A percentile compares a stretch with the other conserved stretches of the same genome.
These are phyloP conservation scores for Hiodon alosoides DNA, from an alignment of 2,113 vertebrate species.

Conservation along the genomic window DNA sequence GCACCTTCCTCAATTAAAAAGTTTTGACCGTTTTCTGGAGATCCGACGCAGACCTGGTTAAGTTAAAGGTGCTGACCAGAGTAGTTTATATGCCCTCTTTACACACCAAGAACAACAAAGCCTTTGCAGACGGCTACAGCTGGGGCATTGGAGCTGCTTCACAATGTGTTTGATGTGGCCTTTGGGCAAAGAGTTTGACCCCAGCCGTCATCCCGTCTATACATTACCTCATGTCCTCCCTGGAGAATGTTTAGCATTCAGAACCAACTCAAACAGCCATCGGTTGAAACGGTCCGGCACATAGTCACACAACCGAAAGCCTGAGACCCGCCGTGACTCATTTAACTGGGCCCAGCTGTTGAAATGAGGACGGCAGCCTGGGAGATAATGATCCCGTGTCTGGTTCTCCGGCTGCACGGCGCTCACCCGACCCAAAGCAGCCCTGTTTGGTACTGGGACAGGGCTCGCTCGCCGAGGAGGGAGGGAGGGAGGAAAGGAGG, in stretches of 20 bases:
- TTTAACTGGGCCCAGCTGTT: neutral
- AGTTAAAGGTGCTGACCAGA: constrained; percentile 20
- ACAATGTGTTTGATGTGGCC: constrained; percentile 36
- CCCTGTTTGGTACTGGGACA: neutral
- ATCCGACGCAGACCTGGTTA: constrained; percentile 14
- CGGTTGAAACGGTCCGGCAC: too few species aligned
- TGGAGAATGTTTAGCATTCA: neutral
- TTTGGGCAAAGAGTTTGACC: constrained; percentile 35
- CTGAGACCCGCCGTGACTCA: neutral
- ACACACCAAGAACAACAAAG: neutral
- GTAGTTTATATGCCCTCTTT: neutral
- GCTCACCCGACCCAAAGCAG: neutral
- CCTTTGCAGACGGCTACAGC: constrained; percentile 29
- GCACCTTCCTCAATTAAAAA: constrained; percentile 26
- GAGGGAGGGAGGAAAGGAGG: neutral
- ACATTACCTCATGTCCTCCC: constrained; percentile 17
- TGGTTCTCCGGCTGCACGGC: neutral
- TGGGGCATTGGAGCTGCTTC: constrained; percentile 24
- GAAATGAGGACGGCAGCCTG: neutral
- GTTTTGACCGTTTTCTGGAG: constrained; percentile 10
- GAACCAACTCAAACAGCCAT: neutral
- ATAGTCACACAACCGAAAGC: neutral
- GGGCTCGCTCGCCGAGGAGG: neutral
- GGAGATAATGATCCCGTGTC: neutral
- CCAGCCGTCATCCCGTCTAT: constrained; percentile 18